Base-by-base conservation (phyloP, 2,113 vertebrate genomes). In the Rhegmatorhina hoffmannsi region DNA sequence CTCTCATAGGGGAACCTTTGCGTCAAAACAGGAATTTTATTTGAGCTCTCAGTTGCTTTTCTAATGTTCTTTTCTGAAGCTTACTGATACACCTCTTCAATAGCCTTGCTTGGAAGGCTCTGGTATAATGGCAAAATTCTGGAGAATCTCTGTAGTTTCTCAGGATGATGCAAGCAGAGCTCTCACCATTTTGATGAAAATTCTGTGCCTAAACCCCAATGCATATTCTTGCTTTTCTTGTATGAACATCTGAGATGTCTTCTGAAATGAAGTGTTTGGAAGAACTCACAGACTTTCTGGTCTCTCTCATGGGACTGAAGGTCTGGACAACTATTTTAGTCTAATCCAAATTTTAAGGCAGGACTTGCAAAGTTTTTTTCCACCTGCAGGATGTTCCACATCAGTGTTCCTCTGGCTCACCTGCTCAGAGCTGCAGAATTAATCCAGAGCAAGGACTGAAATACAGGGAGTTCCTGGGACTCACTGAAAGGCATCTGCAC, bases 201-300 rank as follows among this genome's bases (percentile, higher is more conserved):
- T 33, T 93, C 5, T 0, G 0, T 62, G 16, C 60, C 34, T 84
- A 12, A 49, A 56, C 40, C 2, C 0, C 4, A 19, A 25, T 56
- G 70, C 17, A 19, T 52, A 28, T 4, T 75, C 63, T 75, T 87
- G 36, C 34, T 90, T 87, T 84, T 74, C 59, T 75, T 86, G 19
- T 47, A 33, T n/a, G 56, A 84, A 31, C 24, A 67, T 25, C 24
- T 28, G 8, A 56, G 74, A 56, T 13, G 2, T 58, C 50, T 60
- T 94, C 38, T 64, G 64, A 87, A 78, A 44, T 81, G 8, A 28
- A 25, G 23, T 55, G 23, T 58, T 56, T 93, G 19, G 17, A 89
- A 83, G 52, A 72, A 67, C 43, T 89, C 19, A 5, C 2, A 28
- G 1, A 19, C 33, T 44, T 78, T 67, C 26, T 23, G n/a, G 14